Conservation (phyloP, 1,140 invertebrate species). For the Diprion similis region DNA sequence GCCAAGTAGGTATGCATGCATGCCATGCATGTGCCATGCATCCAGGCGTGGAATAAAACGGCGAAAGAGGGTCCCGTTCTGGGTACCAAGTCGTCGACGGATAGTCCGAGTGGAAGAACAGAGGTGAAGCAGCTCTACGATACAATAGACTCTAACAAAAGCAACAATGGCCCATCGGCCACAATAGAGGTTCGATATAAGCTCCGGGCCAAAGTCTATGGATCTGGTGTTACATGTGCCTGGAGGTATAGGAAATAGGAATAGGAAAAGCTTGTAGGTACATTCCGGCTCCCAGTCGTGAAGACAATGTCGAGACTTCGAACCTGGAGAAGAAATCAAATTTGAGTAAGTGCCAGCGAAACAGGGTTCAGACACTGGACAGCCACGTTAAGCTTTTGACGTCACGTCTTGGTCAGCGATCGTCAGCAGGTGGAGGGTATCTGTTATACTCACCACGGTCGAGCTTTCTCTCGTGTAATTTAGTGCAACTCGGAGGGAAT, state of each 20-base stretch:
- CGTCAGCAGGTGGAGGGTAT: too few relatives aligned
- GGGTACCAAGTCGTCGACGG: not conserved
- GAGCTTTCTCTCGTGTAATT: not conserved
- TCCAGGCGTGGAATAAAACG: not conserved
- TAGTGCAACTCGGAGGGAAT: not conserved
- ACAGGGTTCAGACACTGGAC: too few relatives aligned
- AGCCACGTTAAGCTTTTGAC: too few relatives aligned
- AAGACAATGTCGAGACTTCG: too few relatives aligned
- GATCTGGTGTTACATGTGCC: too few relatives aligned
- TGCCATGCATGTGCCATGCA: too few relatives aligned
- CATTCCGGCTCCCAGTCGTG: too few relatives aligned
- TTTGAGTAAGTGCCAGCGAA: too few relatives aligned
- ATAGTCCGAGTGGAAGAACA: not conserved
- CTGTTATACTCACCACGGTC: not conserved
- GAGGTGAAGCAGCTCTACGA: not conserved
- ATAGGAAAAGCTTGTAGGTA: too few relatives aligned
- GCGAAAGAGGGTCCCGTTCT: not conserved
- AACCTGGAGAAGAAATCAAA: too few relatives aligned
- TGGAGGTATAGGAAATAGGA: too few relatives aligned
- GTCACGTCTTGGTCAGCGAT: too few relatives aligned
- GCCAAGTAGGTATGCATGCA: not conserved
- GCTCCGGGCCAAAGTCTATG: not conserved
- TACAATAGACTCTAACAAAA: not conserved
- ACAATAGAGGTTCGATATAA: not conserved
- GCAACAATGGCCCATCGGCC: not conserved